Evolutionary conservation across 2,888 invertebrate genomes (phyloP), one percentile per base, ranked within the genome.

Genomic region (Congeria kusceri): DNA sequence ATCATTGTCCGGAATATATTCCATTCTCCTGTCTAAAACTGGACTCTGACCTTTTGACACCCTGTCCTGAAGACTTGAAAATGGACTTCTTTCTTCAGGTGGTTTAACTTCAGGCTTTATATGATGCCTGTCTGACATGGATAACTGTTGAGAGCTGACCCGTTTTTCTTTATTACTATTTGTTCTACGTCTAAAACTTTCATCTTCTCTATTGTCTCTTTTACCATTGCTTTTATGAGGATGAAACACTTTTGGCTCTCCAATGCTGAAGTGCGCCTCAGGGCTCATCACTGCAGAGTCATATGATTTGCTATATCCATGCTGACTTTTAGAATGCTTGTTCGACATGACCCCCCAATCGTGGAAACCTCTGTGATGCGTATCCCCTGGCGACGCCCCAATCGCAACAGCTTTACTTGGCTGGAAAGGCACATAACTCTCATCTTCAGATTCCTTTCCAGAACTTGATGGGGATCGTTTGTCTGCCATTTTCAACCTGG

Each of bases 371-470:
- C 71, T 71, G 59, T 58, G 59, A 59, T 63, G 49, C 13, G 32
- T 32, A 15, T 44, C 65, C 3, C 20, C 29, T 20, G 39, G 32
- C 4, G 27, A 27, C 7, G 39, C 25, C 3, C 44, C 62, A 25
- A 20, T 29, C 3, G 32, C 5, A 11, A 62, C 39, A 44, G 71
- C 63, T 49, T 61, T 61, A 72, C 20, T 71, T 20, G 87, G 87
- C 61, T 85, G 74, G 58, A 82, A 87, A 57, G 86, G 84, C 68
- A 87, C 82, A 73, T 87, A 87, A 83, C 82, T 84, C 71, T 87
- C 87, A 62, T 87, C 87, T 58, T 86, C 87, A 1, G 87, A 87
- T 65, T 87, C 87, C 29, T 80, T 78, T 23, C 87, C 87, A 3
- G 87, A 87, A 47, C 87, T 81, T 23, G 79, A 77, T 15, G 87